Base-by-base conservation (phyloP, 2,797 vertebrate species). In the Artibeus jamaicensis region DNA sequence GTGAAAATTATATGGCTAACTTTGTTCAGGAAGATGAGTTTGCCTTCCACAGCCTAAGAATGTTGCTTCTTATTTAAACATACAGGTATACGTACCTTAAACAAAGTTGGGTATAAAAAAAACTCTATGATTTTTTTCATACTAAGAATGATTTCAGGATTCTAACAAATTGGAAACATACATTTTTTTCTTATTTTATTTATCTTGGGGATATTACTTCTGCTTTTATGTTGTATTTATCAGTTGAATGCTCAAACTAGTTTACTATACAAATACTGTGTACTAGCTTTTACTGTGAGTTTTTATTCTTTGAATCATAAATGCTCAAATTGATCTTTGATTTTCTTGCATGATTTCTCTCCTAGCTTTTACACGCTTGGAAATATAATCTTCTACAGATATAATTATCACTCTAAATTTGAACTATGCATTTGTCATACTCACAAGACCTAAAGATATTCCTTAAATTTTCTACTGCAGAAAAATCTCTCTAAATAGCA, bases 181-280 rank as follows among this genome's bases (percentile, higher is more conserved):
- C 6, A 86, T 85, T 78, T 19, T 84, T 6, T 67, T 65, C 12
- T 76, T 86, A 87, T 89, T 78, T 55, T 91, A 9, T 57, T 81
- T 86, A 34, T 70, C 42, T 84, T 95, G 85, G 91, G 77, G 93
- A 77, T 48, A 46, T 85, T 79, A 16, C 71, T 96, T 95, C 70
- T 70, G 70, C 24, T 98, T 44, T 97, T 97, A 95, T 88, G 71
- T 78, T 98, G 22, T 90, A 98, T 97, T 97, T 97, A 97, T 97
- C 90, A 97, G 97, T 85, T 62, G 76, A 96, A 81, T 95, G 95
- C 93, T 97, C 53, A 97, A 42, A 55, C 39, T 97, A 34, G 46
- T 96, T 97, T 98, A 78, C 76, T 98, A 96, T 94, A 98, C 50
- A 98, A 97, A 98, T 97, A 26, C 76, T 97, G 93, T 97, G 98